These are phyloP conservation scores for Marronus borbonicus DNA, from an alignment of 2,888 invertebrate genomes.

Conservation along the genomic window DNA sequence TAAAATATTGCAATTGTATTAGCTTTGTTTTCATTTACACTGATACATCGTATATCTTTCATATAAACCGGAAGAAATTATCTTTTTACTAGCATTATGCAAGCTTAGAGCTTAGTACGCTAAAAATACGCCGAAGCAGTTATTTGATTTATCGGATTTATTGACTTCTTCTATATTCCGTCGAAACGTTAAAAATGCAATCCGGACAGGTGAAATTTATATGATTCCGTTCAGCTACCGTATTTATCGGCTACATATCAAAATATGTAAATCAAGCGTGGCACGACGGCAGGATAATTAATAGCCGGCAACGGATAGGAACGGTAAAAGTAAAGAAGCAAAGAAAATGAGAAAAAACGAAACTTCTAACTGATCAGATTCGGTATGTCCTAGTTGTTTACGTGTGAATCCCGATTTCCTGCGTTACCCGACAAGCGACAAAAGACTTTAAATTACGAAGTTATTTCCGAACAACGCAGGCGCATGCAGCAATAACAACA, in stretches of 20 bases:
- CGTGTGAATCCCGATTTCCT: conserved; percentile 31
- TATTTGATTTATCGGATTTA: no score
- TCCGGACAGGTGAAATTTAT: conserved; percentile 7
- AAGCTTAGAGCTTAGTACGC: no score
- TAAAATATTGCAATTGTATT: no score
- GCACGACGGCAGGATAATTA: conserved; percentile 13
- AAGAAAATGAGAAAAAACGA: background rate
- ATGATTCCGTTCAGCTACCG: conserved; percentile 4
- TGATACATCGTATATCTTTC: no score
- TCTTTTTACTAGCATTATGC: no score
- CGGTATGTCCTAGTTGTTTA: conserved; percentile 38
- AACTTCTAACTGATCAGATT: conserved; percentile 26
- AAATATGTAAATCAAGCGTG: conserved; percentile 13
- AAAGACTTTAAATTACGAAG: conserved; percentile 41
- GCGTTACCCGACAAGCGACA: conserved; percentile 26
- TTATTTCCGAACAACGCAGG: conserved; percentile 39
- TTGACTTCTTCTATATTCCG: no score
- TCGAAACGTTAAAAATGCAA: no score
- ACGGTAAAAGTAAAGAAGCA: no score
- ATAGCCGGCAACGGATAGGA: background rate
- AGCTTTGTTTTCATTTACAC: no score
- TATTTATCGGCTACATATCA: conserved; percentile 31
- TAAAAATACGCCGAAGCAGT: no score
- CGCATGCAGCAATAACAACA: conserved; percentile 33
- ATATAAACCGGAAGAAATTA: no score